phyloP scores from a whole-genome alignment of 1,140 invertebrate species.

The Papilio polyxenes region DNA sequence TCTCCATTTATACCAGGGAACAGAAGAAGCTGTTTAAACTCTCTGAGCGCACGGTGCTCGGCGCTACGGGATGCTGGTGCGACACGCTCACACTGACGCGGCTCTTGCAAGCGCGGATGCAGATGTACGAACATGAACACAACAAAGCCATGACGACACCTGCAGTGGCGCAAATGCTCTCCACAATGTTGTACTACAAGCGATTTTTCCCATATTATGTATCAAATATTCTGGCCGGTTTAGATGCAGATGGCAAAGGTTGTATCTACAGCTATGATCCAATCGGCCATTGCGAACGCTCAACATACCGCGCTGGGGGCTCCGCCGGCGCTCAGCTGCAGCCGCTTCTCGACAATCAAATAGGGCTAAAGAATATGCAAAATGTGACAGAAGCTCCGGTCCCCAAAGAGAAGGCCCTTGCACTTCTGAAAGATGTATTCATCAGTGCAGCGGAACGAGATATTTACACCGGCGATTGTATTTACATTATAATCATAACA shows the following conservation, averaged over 20 bases:
- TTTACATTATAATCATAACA: conserved; percentile 94
- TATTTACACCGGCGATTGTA: conserved; percentile 97
- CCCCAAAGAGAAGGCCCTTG: conserved; percentile 89
- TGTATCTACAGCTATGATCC: conserved; percentile 98
- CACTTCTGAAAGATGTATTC: conserved; percentile 96
- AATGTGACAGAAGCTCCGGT: conserved; percentile 83
- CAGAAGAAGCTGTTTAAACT: conserved; percentile 92
- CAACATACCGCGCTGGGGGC: conserved; percentile 91
- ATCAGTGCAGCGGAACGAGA: conserved; percentile 98
- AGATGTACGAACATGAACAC: conserved; percentile 98
- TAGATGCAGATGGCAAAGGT: conserved; percentile 94
- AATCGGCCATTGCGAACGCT: conserved; percentile 94
- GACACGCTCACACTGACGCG: conserved; percentile 96
- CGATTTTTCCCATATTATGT: conserved; percentile 99
- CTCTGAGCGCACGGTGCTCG: conserved; percentile 92
- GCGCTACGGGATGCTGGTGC: conserved; percentile 97
- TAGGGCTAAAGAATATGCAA: conserved; percentile 93
- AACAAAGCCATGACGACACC: conserved; percentile 95
- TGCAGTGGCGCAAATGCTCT: conserved; percentile 96
- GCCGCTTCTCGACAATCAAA: conserved; percentile 93
- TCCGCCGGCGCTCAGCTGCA: conserved; percentile 90
- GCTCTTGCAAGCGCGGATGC: conserved; percentile 91
- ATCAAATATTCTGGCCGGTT: conserved; percentile 95
- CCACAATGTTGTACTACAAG: conserved; percentile 97
- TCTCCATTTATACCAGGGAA: conserved; percentile 92